phyloP scores from a whole-genome alignment of 2,797 vertebrate species.

The Manis crassicaudata region DNA sequence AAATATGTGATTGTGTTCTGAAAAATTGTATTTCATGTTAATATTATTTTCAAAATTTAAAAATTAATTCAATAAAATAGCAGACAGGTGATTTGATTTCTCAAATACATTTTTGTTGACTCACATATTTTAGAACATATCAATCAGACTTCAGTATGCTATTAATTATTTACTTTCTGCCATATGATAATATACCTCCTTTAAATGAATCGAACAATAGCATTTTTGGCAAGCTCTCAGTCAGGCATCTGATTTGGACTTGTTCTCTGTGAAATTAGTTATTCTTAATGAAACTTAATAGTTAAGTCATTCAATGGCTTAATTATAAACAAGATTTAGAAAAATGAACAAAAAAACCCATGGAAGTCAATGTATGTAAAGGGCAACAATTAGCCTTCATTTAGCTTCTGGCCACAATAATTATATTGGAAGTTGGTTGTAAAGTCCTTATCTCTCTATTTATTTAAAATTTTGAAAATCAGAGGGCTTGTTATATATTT shows the following conservation, averaged over 20 bases:
- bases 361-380: background rate
- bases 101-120: background rate
- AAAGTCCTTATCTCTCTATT: background rate
- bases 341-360: background rate
- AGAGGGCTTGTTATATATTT: background rate
- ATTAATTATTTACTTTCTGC: slow-evolving; percentile 81
- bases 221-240: background rate
- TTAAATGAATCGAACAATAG: slow-evolving; percentile 24
- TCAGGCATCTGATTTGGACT: background rate
- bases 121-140: background rate
- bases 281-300: background rate
- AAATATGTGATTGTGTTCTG: background rate
- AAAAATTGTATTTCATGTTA: background rate
- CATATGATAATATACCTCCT: slow-evolving; percentile 78
- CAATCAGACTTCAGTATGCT: slow-evolving; percentile 2
- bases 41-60: background rate
- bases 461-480: background rate
- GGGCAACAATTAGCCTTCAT: background rate
- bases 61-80: background rate
- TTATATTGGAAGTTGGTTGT: background rate
- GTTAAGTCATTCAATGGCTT: background rate
- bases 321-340: background rate
- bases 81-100: background rate
- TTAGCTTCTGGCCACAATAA: background rate
- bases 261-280: slow-evolving; percentile 12